Percentiles rank a stretch among this genome's conserved stretches.
phyloP scores from a whole-genome alignment of 2,888 invertebrate genomes.

The Tupiocoris notatus region DNA sequence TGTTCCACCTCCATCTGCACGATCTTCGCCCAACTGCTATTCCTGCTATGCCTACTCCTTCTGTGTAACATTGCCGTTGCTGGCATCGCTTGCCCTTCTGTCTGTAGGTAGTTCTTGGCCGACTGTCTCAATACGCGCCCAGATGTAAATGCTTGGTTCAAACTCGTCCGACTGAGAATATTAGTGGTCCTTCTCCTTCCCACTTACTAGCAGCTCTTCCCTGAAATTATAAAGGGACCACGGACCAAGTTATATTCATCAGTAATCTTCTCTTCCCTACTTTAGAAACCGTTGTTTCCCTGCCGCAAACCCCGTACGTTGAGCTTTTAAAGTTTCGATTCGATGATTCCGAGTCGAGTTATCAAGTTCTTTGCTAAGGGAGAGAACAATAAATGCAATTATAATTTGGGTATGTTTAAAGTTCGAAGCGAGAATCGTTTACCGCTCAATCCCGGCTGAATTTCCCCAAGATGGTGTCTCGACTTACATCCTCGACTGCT shows the following conservation, averaged over 20 bases:
- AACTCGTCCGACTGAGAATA: slow-evolving; percentile 41
- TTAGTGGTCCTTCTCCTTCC: slow-evolving; percentile 16
- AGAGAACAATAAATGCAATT: background rate
- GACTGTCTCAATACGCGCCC: slow-evolving; percentile 38
- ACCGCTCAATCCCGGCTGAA: background rate
- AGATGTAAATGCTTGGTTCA: slow-evolving; percentile 39
- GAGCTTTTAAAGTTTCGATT: background rate
- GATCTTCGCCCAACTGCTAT: no score
- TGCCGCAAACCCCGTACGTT: background rate
- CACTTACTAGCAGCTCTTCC: background rate
- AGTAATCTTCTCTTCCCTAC: slow-evolving; percentile 6
- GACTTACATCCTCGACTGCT: no score
- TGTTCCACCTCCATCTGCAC: slow-evolving; percentile 21
- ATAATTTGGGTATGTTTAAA: background rate
- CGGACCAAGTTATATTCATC: slow-evolving; percentile 25
- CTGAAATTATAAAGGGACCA: slow-evolving; percentile 27
- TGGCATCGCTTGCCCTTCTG: no score
- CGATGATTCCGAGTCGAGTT: background rate
- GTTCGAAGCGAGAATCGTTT: background rate
- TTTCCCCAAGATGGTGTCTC: no score
- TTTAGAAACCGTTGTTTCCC: background rate
- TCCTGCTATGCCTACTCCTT: background rate
- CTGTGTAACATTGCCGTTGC: background rate
- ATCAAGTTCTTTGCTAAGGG: background rate
- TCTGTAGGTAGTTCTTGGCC: slow-evolving; percentile 36